phyloP scores from a whole-genome alignment of 2,797 vertebrate species.

The Crenuchus spilurus region DNA sequence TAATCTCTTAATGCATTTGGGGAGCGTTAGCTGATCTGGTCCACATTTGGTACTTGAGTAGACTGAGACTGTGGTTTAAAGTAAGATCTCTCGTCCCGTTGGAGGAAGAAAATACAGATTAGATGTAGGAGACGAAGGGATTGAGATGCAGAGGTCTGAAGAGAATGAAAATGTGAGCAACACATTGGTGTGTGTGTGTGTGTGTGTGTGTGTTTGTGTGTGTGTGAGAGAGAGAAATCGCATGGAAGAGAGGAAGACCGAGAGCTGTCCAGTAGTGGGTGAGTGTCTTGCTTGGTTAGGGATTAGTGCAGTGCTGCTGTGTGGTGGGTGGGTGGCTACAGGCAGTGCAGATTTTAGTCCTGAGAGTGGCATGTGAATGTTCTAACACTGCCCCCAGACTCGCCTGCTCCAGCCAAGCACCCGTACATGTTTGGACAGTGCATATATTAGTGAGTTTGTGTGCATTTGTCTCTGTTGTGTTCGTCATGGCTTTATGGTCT shows the following conservation, averaged over 20 bases:
- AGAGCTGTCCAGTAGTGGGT: not conserved
- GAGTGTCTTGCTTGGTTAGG: conserved; percentile 7
- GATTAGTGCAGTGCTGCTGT: not conserved
- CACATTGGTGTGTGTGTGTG: not conserved
- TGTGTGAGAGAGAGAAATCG: conserved; percentile 9
- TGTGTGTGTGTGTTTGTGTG: too few species aligned
- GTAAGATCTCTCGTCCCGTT: too few species aligned
- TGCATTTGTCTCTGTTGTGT: not conserved
- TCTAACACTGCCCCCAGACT: conserved; percentile 4
- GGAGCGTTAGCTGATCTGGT: not conserved
- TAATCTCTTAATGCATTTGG: conserved; percentile 3
- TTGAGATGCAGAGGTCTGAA: not conserved
- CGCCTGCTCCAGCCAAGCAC: conserved; percentile 8
- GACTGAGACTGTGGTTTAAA: not conserved
- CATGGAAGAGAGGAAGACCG: not conserved
- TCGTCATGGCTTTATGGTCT: conserved; percentile 14
- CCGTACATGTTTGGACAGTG: not conserved
- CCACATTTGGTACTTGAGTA: not conserved
- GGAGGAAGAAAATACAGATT: not conserved
- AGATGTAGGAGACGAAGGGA: not conserved
- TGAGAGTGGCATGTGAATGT: conserved; percentile 8
- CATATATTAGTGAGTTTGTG: not conserved
- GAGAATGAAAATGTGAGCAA: not conserved
- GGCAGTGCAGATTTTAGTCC: conserved; percentile 11
- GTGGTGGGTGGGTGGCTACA: not conserved